These are phyloP conservation scores for Harpalus rufipes DNA, from an alignment of 2,888 invertebrate genomes.

Conservation along the genomic window DNA sequence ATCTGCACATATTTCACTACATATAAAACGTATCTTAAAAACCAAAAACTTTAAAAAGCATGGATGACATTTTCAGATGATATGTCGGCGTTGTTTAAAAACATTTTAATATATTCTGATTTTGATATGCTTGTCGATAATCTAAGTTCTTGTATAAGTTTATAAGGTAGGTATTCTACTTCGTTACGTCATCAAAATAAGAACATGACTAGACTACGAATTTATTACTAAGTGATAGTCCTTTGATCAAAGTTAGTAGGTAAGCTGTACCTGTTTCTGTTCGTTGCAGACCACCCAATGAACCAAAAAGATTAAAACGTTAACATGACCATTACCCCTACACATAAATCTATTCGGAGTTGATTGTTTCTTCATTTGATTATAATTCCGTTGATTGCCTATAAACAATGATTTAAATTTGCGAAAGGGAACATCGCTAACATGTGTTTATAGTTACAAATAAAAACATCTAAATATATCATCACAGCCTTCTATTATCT, in stretches of 20 bases:
- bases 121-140: not conserved
- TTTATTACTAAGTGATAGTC: not conserved
- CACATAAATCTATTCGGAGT: constrained; percentile 19
- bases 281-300: not conserved
- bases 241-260: constrained; percentile 12
- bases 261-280: not conserved
- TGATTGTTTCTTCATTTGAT: constrained; percentile 3
- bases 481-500: too few relatives aligned
- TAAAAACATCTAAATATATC: too few relatives aligned
- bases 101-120: not conserved
- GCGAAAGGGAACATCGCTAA: too few relatives aligned
- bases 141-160: not conserved
- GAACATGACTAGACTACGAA: not conserved
- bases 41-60: too few relatives aligned
- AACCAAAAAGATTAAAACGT: not conserved
- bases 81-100: too few relatives aligned
- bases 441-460: too few relatives aligned
- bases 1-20: too few relatives aligned
- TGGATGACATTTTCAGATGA: not conserved
- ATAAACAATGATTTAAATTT: not conserved
- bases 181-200: not conserved
- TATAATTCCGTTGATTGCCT: not conserved
- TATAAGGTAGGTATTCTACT: not conserved
- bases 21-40: too few relatives aligned
- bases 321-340: constrained; percentile 15